phyloP scores from a whole-genome alignment of 2,113 vertebrate species.

The Taxidea taxus region DNA sequence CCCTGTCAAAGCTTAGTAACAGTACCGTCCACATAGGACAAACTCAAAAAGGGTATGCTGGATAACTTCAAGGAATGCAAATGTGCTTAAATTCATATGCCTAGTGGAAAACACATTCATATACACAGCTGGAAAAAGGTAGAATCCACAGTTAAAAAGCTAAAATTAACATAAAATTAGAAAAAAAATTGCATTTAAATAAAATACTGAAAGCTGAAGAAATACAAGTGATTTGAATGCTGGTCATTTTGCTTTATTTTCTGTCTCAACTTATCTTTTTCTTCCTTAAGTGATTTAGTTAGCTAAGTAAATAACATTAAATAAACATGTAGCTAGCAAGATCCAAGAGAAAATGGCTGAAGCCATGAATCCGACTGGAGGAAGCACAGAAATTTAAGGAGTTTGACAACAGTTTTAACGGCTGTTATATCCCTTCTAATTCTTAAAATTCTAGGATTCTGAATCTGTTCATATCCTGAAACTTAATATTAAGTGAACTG shows the following conservation, averaged over 20 bases:
- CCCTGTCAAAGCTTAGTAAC: neutral
- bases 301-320: neutral
- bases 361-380: neutral
- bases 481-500: neutral
- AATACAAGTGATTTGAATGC: neutral
- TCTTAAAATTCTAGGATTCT: neutral
- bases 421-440: neutral
- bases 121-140: neutral
- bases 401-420: neutral
- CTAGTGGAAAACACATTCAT: neutral
- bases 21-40: neutral
- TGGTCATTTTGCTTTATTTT: neutral
- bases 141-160: neutral
- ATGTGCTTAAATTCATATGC: neutral
- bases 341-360: neutral
- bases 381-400: neutral
- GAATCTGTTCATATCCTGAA: neutral
- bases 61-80: neutral
- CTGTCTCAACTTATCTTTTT: neutral
- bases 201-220: neutral
- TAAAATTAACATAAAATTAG: constrained; percentile 1
- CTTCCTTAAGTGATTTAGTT: neutral
- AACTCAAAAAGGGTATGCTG: neutral
- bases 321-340: neutral
- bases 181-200: neutral